Evolutionary conservation across 2,888 invertebrate genomes (phyloP).

Genomic region (Phanerotoma sp.): DNA sequence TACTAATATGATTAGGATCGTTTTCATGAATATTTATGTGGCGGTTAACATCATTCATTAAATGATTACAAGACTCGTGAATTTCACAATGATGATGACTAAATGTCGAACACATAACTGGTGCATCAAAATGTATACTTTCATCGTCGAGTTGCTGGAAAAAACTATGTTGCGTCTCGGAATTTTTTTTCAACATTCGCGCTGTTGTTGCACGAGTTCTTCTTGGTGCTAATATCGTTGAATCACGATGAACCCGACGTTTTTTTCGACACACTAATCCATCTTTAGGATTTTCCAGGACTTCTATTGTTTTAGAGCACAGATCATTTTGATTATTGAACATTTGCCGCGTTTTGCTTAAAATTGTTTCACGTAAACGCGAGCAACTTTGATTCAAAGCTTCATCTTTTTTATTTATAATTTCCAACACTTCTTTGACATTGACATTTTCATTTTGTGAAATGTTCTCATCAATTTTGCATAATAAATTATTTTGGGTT

Average conservation of each 20-base stretch:
- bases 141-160: constrained; percentile 14
- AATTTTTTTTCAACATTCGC: not conserved
- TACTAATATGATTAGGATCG: not conserved
- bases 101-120: constrained; percentile 45
- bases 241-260: constrained; percentile 9
- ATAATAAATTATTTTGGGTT: not conserved
- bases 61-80: constrained; percentile 5
- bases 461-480: not conserved
- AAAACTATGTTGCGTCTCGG: not conserved
- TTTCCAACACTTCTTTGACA: constrained; percentile 9
- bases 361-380: constrained; percentile 40
- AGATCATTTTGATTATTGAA: constrained; percentile 34
- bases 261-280: constrained; percentile 10
- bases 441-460: not conserved
- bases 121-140: constrained; percentile 25
- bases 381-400: constrained; percentile 36
- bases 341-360: constrained; percentile 42
- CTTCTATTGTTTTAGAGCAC: constrained; percentile 6
- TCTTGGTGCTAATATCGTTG: not conserved
- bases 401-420: constrained; percentile 33
- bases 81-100: constrained; percentile 26
- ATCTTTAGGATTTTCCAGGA: not conserved
- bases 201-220: not conserved
- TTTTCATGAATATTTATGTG: not conserved
- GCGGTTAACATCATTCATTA: not conserved